Evolutionary conservation across 2,888 invertebrate genomes (phyloP), one percentile per base, ranked within the genome.

Genomic region (Meteorus colon): DNA sequence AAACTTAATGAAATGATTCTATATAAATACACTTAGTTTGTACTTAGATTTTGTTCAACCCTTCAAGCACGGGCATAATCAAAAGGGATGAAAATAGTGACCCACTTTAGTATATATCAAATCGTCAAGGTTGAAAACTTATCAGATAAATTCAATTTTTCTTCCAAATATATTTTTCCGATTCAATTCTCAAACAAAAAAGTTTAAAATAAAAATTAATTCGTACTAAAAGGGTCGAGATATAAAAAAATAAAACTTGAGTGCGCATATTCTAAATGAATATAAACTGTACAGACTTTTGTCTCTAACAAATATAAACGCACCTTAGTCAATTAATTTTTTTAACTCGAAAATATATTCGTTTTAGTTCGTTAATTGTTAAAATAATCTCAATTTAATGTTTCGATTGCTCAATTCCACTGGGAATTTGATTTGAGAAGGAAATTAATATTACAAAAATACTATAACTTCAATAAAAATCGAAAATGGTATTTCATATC

Each of bases 21-120:
- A 45, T 67, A 76, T 73, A 48, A 51, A 65, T 73, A 72, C 66
- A 45, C 70, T 51, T 79, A 78, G 45, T 80, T 80, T 80, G 80
- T 80, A 80, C 80, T 80, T 76, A n/a, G 55, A 73, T 75, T 78
- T 55, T 76, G 65, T 55, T 73, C 45, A 73, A 69, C 19, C n/a
- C 19, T 27, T 37, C 16, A 10, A 29, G 55, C 2, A 19, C 55
- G 19, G 24, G n/a, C 48, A n/a, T 48, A 41, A 12, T n/a, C n/a
- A 16, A n/a, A 16, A 16, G 4, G 16, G 16, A 48, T 16, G 14
- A n/a, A 48, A n/a, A 48, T 14, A 48, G 16, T 14, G 16, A 48
- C 4, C n/a, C 41, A 41, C 41, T 12, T 12, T 19, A 2, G 4
- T 5, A 16, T n/a, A n/a, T 8, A 55, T 55, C 19, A 55, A 19